These are phyloP conservation scores for Cryptophagus acutangulus DNA, from an alignment of 2,888 invertebrate species.

Conservation along the genomic window DNA sequence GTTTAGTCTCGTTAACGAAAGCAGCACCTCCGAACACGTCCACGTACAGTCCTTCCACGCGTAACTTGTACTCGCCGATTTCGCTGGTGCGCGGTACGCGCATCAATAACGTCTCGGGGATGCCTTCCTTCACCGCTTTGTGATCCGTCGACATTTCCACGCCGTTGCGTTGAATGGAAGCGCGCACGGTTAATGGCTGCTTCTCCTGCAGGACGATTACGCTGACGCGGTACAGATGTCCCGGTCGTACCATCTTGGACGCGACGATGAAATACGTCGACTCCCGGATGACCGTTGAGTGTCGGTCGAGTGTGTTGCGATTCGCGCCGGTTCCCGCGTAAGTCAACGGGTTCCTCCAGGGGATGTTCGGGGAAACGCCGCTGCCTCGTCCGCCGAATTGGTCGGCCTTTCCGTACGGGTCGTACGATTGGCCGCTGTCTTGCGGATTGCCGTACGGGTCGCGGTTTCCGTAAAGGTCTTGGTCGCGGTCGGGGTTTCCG, in stretches of 20 bases:
- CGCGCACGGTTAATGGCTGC: slow-evolving; percentile 76
- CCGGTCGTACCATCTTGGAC: slow-evolving; percentile 85
- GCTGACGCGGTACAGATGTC: slow-evolving; percentile 82
- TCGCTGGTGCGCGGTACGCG: slow-evolving; percentile 82
- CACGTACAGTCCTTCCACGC: slow-evolving; percentile 56
- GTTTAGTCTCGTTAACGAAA: slow-evolving; percentile 81
- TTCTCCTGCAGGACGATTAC: slow-evolving; percentile 77
- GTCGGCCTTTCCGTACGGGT: slow-evolving; percentile 12
- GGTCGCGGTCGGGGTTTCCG: slow-evolving; percentile 5
- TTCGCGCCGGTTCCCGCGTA: slow-evolving; percentile 21
- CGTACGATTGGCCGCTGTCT: slow-evolving; percentile 12
- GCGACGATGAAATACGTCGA: slow-evolving; percentile 87
- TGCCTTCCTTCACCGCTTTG: slow-evolving; percentile 76
- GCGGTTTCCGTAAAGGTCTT: slow-evolving; percentile 1
- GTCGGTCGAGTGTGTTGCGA: slow-evolving; percentile 21
- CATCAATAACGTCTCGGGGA: slow-evolving; percentile 86
- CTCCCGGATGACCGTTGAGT: slow-evolving; percentile 38
- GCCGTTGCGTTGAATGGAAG: slow-evolving; percentile 84
- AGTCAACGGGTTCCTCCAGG: slow-evolving; percentile 22
- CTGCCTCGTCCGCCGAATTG: slow-evolving; percentile 19
- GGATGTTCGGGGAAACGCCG: too few relatives aligned
- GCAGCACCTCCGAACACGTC: slow-evolving; percentile 79
- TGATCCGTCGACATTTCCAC: slow-evolving; percentile 83
- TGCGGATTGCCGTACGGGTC: slow-evolving; percentile 1
- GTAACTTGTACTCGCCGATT: slow-evolving; percentile 74